Evolutionary conservation across 2,797 vertebrate species (phyloP).

Genomic region (Sylvia borin): DNA sequence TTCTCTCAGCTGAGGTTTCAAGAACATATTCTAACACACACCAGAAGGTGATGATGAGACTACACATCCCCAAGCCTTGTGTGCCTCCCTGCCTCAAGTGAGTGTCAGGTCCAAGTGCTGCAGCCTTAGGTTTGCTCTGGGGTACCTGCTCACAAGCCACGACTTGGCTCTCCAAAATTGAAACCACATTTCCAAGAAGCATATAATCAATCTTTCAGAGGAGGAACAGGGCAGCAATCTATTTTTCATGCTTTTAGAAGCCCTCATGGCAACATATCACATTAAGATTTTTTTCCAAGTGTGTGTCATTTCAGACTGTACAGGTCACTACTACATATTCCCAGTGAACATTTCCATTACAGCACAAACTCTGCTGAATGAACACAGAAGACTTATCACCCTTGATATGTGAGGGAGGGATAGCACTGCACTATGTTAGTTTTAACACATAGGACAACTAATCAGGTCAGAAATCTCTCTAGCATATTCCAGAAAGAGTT

Average conservation of each 20-base stretch:
- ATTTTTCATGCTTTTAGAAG: not conserved
- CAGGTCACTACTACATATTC: not conserved
- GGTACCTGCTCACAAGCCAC: not conserved
- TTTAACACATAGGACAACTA: not conserved
- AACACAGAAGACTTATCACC: not conserved
- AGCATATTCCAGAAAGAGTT: not conserved
- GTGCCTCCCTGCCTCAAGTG: not conserved
- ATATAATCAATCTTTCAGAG: not conserved
- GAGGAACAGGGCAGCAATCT: not conserved
- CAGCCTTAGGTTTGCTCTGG: not conserved
- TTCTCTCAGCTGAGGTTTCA: not conserved
- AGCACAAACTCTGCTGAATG: not conserved
- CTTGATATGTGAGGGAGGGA: not conserved
- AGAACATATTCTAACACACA: not conserved
- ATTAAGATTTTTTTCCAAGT: conserved; percentile 8
- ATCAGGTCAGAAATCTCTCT: not conserved
- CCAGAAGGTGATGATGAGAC: not conserved
- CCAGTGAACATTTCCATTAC: not conserved
- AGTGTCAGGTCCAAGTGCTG: not conserved
- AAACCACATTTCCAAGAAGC: not conserved
- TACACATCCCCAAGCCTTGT: not conserved
- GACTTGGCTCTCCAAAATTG: not conserved
- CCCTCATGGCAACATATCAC: not conserved
- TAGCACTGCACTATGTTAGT: not conserved
- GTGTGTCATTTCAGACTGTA: not conserved